Evolutionary conservation across 2,888 invertebrate species (phyloP), one percentile per base, ranked within the genome.

Genomic region (Meganola albula): DNA sequence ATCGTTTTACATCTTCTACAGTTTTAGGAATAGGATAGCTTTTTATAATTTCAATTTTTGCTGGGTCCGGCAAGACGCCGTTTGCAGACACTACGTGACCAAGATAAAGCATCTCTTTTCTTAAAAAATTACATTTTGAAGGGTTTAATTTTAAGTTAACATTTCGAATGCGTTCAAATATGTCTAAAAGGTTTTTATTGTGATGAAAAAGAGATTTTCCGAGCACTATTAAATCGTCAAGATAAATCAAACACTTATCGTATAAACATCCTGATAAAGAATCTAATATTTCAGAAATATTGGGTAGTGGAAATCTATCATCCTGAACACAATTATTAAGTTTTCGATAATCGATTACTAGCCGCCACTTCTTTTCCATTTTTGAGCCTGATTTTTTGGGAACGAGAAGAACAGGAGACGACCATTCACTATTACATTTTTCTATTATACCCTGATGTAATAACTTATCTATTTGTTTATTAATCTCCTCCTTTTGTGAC

Each of bases 21-120:
- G 4, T 16, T 16, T 16, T 16, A 6, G 16, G 16, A 4, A 16
- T 6, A 5, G 16, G 16, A 16, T 16, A 16, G 16, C 6, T 16
- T 16, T 16, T 16, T 3, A 42, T 7, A 1, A 24, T 10, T 10
- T 16, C 16, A 10, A 30, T 29, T 32, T 44, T 37, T 7, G 6
- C 4, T 16, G 16, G 16, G 16, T 16, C 16, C 6, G 16, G 16
- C 16, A 16, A 16, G 4, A 16, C 16, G 6, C 16, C 16, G 6
- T 16, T 16, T 5, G 4, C 6, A 16, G 16, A 16, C 6, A 16
- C 16, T 4, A 16, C 6, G 6, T 16, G 16, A 4, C 16, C 16
- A 5, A 16, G 6, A 6, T 5, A 16, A 16, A 16, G 16, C 9
- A 24, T 7, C 12, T 24, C 24, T n/a, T 24, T 24, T n/a, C 10